phyloP scores from a whole-genome alignment of 2,888 invertebrate genomes.

The Atherix ibis region DNA sequence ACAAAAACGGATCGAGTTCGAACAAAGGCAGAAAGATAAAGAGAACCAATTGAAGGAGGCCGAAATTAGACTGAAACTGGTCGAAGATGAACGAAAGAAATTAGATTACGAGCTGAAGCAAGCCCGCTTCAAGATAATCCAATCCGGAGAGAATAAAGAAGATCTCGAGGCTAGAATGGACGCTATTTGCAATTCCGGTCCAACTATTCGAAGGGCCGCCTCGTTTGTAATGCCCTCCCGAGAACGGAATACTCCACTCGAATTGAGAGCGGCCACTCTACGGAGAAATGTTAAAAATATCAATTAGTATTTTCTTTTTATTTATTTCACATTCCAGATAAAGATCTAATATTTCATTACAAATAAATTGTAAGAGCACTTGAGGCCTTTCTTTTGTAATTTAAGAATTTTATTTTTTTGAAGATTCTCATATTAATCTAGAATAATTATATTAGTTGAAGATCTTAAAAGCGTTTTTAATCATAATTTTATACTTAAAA shows the following conservation, averaged over 20 bases:
- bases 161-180: slow-evolving; percentile 40
- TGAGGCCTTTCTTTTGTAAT: too few species aligned
- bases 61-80: slow-evolving; percentile 47
- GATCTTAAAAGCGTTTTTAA: too few species aligned
- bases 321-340: too few species aligned
- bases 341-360: too few species aligned
- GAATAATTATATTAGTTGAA: too few species aligned
- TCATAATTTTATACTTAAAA: too few species aligned
- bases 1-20: slow-evolving; percentile 57
- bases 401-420: too few species aligned
- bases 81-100: slow-evolving; percentile 53
- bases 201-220: slow-evolving; percentile 46
- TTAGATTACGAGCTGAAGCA: slow-evolving; percentile 53
- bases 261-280: slow-evolving; percentile 27
- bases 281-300: slow-evolving; percentile 9
- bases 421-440: too few species aligned
- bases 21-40: slow-evolving; percentile 52
- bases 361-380: too few species aligned
- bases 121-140: slow-evolving; percentile 50
- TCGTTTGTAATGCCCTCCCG: slow-evolving; percentile 54
- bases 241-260: slow-evolving; percentile 32
- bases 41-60: slow-evolving; percentile 57
- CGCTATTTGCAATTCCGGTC: slow-evolving; percentile 40
- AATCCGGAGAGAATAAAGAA: slow-evolving; percentile 47
- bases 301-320: too few species aligned